Evolutionary conservation across 2,113 vertebrate genomes (phyloP).

Genomic region (Morone saxatilis): DNA sequence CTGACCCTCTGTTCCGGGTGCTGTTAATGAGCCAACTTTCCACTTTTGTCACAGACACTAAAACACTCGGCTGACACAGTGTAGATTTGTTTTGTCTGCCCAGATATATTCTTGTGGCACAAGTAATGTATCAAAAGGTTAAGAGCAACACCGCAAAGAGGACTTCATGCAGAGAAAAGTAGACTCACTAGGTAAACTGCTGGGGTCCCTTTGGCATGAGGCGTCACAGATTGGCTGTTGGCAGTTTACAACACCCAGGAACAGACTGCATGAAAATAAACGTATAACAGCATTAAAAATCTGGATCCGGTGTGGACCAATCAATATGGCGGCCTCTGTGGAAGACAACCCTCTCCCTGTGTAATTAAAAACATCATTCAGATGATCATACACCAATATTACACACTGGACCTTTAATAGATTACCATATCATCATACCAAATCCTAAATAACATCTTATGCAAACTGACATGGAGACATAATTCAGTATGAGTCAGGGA

Average conservation of each 20-base stretch:
- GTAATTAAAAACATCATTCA: no score
- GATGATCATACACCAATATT: no score
- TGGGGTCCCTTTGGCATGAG: not conserved
- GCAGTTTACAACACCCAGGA: not conserved
- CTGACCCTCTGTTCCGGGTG: not conserved
- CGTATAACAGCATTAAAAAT: not conserved
- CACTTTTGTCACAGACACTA: not conserved
- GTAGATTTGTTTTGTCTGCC: not conserved
- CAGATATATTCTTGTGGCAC: not conserved
- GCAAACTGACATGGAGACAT: not conserved
- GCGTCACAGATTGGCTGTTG: not conserved
- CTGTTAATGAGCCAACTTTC: not conserved
- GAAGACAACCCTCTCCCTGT: no score
- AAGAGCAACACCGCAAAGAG: not conserved
- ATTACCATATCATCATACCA: no score
- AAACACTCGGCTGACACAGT: not conserved
- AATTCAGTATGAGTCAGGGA: no score
- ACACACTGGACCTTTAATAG: no score
- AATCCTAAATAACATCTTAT: not conserved
- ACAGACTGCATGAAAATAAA: not conserved
- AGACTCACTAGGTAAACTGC: not conserved
- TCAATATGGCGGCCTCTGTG: no score
- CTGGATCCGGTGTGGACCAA: not conserved
- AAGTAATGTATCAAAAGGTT: not conserved
- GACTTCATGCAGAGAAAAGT: not conserved